These are phyloP conservation scores for Pelochelys cantorii DNA, from an alignment of 2,797 vertebrate species.

Conservation along the genomic window DNA sequence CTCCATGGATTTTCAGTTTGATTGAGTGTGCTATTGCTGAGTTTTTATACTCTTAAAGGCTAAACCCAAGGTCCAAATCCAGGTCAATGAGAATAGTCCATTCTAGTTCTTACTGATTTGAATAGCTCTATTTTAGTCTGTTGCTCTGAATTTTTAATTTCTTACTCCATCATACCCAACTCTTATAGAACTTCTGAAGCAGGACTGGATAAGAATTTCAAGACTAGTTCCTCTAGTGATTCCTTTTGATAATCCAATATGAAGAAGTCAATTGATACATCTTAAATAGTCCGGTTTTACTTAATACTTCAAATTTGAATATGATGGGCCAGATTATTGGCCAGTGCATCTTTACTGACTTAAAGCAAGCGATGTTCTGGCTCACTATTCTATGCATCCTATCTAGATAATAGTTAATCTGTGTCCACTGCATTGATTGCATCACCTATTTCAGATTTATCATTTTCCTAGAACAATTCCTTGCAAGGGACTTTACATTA, in stretches of 20 bases:
- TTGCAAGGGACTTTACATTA: background rate
- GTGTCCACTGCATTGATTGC: background rate
- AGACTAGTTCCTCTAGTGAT: background rate
- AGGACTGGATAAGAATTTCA: background rate
- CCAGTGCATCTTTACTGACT: background rate
- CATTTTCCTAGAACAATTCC: background rate
- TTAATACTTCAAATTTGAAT: background rate
- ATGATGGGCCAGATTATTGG: background rate
- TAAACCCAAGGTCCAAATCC: background rate
- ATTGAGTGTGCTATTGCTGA: fast-evolving
- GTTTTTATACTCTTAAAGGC: background rate
- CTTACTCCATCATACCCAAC: background rate
- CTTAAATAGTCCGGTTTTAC: background rate
- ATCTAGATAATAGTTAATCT: background rate
- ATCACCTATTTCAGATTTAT: background rate
- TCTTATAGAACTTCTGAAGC: background rate
- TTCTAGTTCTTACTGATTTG: background rate
- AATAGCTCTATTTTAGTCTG: background rate
- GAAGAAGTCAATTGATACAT: background rate
- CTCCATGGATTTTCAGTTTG: fast-evolving
- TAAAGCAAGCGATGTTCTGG: background rate
- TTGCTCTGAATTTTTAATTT: background rate
- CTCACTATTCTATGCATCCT: background rate
- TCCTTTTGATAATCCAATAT: background rate
- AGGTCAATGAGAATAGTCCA: background rate